Conservation (phyloP, 2,113 vertebrate genomes). For the Eurystomus gularis region DNA sequence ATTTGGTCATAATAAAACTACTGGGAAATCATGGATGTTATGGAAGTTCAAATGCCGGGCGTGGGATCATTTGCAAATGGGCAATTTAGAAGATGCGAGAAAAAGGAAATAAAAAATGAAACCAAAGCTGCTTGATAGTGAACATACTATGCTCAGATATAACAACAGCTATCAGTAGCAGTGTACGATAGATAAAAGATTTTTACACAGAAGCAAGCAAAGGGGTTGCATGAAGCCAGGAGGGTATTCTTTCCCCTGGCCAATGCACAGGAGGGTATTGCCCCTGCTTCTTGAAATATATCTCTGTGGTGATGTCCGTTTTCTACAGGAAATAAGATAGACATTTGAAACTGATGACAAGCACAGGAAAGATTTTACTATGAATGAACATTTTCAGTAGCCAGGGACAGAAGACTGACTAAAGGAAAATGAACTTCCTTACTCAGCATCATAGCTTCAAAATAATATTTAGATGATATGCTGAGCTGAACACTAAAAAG, state of each 20-base stretch:
- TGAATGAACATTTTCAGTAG: not conserved
- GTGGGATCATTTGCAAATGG: not conserved
- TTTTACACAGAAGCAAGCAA: not conserved
- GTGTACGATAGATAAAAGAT: not conserved
- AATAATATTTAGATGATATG: not conserved
- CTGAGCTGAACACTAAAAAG: not conserved
- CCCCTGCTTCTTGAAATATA: not conserved
- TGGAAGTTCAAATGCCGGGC: not conserved
- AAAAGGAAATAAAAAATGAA: not conserved
- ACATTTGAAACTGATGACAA: not conserved
- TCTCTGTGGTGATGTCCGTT: not conserved
- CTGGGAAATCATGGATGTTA: not conserved
- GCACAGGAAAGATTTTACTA: not conserved
- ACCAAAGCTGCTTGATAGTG: not conserved
- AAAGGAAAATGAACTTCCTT: not conserved
- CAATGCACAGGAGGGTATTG: not conserved
- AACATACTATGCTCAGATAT: not conserved
- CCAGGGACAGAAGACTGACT: not conserved
- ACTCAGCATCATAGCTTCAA: not conserved
- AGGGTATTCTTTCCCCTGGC: not conserved
- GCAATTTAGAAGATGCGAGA: not conserved
- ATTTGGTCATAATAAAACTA: not conserved
- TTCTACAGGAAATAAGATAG: not conserved
- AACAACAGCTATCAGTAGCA: not conserved
- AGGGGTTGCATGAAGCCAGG: not conserved